Evolutionary conservation across 2,113 vertebrate species (phyloP), one percentile per base, ranked within the genome.

Genomic region (Caranx ignobilis): DNA sequence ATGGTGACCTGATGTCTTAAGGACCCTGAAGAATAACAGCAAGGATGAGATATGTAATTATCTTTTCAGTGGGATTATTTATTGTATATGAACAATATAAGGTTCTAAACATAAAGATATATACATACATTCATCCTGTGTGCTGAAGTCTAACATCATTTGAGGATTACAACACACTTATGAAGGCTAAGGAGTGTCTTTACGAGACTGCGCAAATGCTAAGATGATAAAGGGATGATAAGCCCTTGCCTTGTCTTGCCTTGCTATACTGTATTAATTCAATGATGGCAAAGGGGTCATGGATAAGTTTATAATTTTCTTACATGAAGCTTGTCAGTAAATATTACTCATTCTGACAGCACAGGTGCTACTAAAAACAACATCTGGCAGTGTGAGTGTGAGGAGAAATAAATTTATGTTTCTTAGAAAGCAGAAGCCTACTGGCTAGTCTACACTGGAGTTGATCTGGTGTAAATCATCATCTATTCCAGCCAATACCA

Each of bases 81-180:
- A 18, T 15, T 35, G 34, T 60, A 37, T 4, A 37, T 63, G 9
- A 26, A 32, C 21, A 5, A 2, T 31, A 41, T 37, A 39, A 63
- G 13, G 21, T 41, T 31, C 19, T 62, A 45, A 39, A 60, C 50
- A 72, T 19, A 50, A 2, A 21, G 11, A 35, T 15, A 11, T 18
- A 48, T 59, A 26, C 26, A 26, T 26, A 26, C 26, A 26, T 26
- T 26, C 26, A 26, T 26, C 39, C 32, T 52, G n/a, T 35, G 67
- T 54, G 16, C 18, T 0, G 0, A 61, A 61, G 37, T 54, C 21
- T 41, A 32, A 57, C 41, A n/a, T 65, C n/a, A 32, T 62, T n/a
- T 59, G 31, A n/a, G 47, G 59, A 32, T 45, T 54, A 34, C 12
- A 60, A 65, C 59, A 77, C 59, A 60, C 45, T 71, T 21, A 52